Evolutionary conservation across 2,797 vertebrate species (phyloP), one percentile per base, ranked within the genome.

Genomic region (Oreonectes daqikongensis): DNA sequence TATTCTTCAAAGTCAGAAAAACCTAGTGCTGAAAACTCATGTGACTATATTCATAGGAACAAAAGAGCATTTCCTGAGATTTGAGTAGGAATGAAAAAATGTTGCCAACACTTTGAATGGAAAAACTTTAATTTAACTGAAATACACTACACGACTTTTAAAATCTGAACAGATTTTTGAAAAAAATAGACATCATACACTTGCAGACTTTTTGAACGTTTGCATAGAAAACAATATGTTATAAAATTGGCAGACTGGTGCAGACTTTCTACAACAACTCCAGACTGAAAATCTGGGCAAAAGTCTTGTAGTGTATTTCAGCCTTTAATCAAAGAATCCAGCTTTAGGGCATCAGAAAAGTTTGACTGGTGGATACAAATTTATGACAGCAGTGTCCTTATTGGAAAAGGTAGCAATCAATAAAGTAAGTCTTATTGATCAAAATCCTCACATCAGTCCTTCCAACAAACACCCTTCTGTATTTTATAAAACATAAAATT

Each of bases 11-110:
- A 77, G 38, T 26, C 53, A 42, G 59, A 67, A 52, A 30, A 75
- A 75, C 69, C 72, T 63, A 18, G 2, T 32, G 30, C 32, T 61
- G 50, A 42, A 40, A 79, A 83, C 77, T 72, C 46, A 77, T 14
- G 69, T 64, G 67, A 64, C 66, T 32, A 60, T 44, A 67, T 55
- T 69, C n/a, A 35, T 6, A 28, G 50, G 15, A 60, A 76, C 53
- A 68, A 69, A 68, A 60, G 24, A 32, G 18, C 1, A 3, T 28
- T 50, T 66, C 11, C 17, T 8, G 9, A 57, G 28, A 68, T 48
- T 38, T 48, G 10, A 30, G 18, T 20, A 18, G 35, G 12, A 6
- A 75, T 46, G 44, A 6, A 40, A 75, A 55, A 67, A 46, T 10
- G n/a, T 14, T 4, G 50, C 12, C 24, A 26, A 57, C 5, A 26